Base-by-base conservation (phyloP, 2,888 invertebrate genomes). In the Coleophora flavipennella region DNA sequence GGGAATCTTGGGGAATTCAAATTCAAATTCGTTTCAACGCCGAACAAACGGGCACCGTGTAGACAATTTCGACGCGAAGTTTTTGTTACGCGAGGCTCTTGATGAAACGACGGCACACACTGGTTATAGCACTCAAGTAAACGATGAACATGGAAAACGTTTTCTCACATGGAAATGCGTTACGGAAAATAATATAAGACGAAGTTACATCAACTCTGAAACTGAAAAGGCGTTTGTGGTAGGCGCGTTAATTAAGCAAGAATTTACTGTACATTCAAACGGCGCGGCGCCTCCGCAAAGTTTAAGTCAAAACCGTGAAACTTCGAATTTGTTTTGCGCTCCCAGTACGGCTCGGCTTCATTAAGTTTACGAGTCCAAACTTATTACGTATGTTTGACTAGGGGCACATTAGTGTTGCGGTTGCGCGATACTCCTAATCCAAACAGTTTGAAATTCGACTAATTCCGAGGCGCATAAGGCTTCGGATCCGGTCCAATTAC, bases 1-100 rank as follows among this genome's bases (percentile, higher is more conserved):
- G 79, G 70, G 75, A 81, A 77, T 77, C 74, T 77, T 71, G 59
- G 60, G 65, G 76, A 76, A 79, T 80, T 77, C 71, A 70, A 70
- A 77, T 75, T 71, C 74, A 73, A 73, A 73, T 74, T 76, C 63
- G 62, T 57, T 57, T 51, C 49, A 49, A 47, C 46, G 40, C 46
- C 39, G 65, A 63, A 67, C 67, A 68, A 73, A 73, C 67, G 66
- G 59, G 55, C 65, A 64, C 64, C 67, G 55, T 58, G 57, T 60
- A 68, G 68, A 66, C 64, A 58, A 57, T 59, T 62, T 57, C 45
- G 31, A 42, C 39, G 42, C 31, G 45, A 55, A 57, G 55, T 58
- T 61, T 58, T 62, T 53, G 46, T 32, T 28, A 25, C 31, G 34
- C 38, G 29, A 20, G 6, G 3, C 20, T 4, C 6, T 41, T 25